Base-by-base conservation (phyloP, 2,113 vertebrate genomes). In the Pteropus alecto region DNA sequence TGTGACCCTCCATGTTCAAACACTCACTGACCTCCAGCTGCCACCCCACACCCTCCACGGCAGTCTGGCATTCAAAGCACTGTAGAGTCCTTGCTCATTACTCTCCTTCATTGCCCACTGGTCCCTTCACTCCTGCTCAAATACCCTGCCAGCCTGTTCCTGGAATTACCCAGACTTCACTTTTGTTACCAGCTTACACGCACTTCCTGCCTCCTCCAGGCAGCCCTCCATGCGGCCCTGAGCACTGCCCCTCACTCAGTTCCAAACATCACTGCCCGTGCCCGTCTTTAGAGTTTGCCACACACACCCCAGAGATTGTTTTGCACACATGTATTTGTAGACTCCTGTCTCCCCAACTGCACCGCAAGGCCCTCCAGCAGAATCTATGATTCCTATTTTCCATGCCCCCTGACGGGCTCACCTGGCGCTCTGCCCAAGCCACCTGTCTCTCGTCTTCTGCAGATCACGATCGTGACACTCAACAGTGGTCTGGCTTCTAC, bases 381-480 rank as follows among this genome's bases (percentile, higher is more conserved):
- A 67, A 41, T 22, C 38, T 12, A 0, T 48, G 22, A 7, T 90
- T 87, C 30, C 43, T 65, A 13, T 21, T 70, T 88, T 35, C 56
- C 18, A 26, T 61, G 46, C 22, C 35, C 24, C 5, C 13, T 33
- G 38, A 54, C 54, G 21, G 1, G 3, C 33, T 22, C 7, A n/a
- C 71, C 15, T 19, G 10, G 26, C 16, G 54, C 33, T 76, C n/a
- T 41, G 10, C 19, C 14, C 22, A 15, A 61, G 43, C 88, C 63
- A 7, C 15, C 73, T 51, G 21, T 33, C 58, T 10, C 0, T 19
- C 0, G 0, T 4, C 30, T 21, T 30, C 24, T 54, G 7, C 7
- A 22, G 46, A 15, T 0, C 1, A 0, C 33, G 3, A 19, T 13
- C 6, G 0, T 11, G 38, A 41, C 26, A 6, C 19, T 30, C n/a